Evolutionary conservation across 2,888 invertebrate species (phyloP).

Genomic region (Caenorhabditis zanzibari): DNA sequence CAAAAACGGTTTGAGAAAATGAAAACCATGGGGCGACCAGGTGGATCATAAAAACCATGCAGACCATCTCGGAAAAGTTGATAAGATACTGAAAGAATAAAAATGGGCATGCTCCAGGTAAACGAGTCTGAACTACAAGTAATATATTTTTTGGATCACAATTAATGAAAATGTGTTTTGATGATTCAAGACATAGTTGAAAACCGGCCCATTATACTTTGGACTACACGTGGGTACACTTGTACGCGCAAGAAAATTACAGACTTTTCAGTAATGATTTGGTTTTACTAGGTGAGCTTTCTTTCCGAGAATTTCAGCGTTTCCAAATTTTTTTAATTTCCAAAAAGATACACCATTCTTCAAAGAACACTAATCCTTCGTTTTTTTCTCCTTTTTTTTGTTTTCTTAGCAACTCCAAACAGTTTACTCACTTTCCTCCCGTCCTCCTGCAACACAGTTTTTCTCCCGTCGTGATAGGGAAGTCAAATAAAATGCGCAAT

Average conservation of each 20-base stretch:
- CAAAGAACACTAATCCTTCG: not conserved
- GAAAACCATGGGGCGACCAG: not conserved
- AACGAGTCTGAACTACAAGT: too few species aligned
- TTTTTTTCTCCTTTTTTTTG: not conserved
- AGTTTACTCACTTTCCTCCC: slow-evolving; percentile 12
- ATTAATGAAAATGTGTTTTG: too few species aligned
- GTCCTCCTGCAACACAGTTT: slow-evolving; percentile 21
- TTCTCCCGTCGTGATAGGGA: slow-evolving; percentile 54
- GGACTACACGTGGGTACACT: too few species aligned
- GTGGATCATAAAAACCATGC: not conserved
- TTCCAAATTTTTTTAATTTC: too few species aligned
- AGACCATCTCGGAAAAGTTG: not conserved
- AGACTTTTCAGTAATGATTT: too few species aligned
- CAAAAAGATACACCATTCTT: not conserved
- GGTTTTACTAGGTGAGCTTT: too few species aligned
- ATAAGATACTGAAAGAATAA: not conserved
- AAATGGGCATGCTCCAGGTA: too few species aligned
- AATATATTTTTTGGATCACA: too few species aligned
- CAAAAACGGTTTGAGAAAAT: not conserved
- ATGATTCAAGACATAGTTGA: not conserved
- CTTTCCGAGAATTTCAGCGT: too few species aligned
- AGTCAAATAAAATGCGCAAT: slow-evolving; percentile 43
- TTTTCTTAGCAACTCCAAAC: not conserved
- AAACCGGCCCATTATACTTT: not conserved
- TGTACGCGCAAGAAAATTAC: too few species aligned